phyloP scores from a whole-genome alignment of 2,888 invertebrate genomes.

The Cheilosia soror region DNA sequence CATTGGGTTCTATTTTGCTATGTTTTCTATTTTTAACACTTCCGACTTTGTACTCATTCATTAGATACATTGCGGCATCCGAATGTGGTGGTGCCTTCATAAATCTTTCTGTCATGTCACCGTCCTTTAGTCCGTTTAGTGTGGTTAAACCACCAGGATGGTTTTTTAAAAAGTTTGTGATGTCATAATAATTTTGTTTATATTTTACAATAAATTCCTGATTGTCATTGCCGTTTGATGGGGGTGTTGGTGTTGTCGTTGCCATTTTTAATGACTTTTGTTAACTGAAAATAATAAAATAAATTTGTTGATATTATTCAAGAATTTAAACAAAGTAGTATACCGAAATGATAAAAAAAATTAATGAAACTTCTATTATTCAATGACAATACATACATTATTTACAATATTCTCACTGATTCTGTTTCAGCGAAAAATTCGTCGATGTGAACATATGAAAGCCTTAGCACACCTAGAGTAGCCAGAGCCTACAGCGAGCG shows the following conservation, averaged over 20 bases:
- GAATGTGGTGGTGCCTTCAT: conserved; percentile 82
- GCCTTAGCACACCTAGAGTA: too few species aligned
- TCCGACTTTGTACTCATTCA: conserved; percentile 82
- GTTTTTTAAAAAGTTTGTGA: conserved; percentile 87
- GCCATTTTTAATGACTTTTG: conserved; percentile 8
- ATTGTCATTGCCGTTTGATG: conserved; percentile 12
- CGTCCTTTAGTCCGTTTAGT: conserved; percentile 83
- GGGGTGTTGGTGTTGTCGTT: not conserved
- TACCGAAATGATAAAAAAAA: too few species aligned
- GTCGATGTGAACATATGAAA: too few species aligned
- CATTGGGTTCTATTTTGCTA: conserved; percentile 25
- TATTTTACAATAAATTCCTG: conserved; percentile 82
- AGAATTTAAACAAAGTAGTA: too few species aligned
- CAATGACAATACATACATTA: too few species aligned
- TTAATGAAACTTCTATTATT: too few species aligned
- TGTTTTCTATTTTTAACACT: conserved; percentile 36
- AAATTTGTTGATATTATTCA: not conserved
- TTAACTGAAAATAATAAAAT: conserved; percentile 33
- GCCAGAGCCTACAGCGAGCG: too few species aligned
- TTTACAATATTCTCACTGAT: too few species aligned
- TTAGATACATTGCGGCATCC: conserved; percentile 83
- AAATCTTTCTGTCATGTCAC: conserved; percentile 81
- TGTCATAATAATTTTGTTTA: conserved; percentile 86
- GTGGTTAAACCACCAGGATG: conserved; percentile 91
- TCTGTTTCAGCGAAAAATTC: too few species aligned